phyloP scores from a whole-genome alignment of 2,888 invertebrate species.

The Campoplex nolae region DNA sequence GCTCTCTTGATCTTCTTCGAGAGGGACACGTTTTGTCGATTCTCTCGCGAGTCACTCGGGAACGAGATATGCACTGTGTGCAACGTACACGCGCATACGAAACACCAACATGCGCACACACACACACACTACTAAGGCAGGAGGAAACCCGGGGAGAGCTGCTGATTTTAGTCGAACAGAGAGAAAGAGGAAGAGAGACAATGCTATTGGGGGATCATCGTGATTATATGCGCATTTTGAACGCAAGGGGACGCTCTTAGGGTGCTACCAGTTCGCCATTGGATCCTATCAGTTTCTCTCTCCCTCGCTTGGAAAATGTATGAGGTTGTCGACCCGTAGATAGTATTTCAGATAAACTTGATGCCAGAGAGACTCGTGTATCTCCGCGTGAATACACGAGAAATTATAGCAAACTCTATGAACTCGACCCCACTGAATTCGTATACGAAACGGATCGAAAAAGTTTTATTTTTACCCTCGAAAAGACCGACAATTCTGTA shows the following conservation, averaged over 20 bases:
- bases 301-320: conserved; percentile 58
- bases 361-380: conserved; percentile 61
- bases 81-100: not conserved
- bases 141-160: conserved; percentile 19
- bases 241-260: conserved; percentile 40
- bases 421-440: not conserved
- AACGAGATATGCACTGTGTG: conserved; percentile 37
- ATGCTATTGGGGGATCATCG: conserved; percentile 60
- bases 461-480: not conserved
- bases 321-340: conserved; percentile 68
- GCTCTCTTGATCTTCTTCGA: not conserved
- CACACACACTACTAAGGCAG: conserved; percentile 41
- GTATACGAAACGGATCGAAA: conserved; percentile 1
- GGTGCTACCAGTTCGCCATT: conserved; percentile 40
- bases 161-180: conserved; percentile 55
- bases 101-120: conserved; percentile 30
- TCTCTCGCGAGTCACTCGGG: conserved; percentile 53
- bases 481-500: not conserved
- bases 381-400: conserved; percentile 47
- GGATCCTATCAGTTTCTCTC: conserved; percentile 61
- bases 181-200: conserved; percentile 35
- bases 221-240: conserved; percentile 69
- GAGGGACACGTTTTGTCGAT: conserved; percentile 63
- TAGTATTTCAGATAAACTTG: conserved; percentile 68
- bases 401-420: conserved; percentile 30